Evolutionary conservation across 1,140 invertebrate genomes (phyloP), one percentile per base, ranked within the genome.

Genomic region (Gryllus bimaculatus): DNA sequence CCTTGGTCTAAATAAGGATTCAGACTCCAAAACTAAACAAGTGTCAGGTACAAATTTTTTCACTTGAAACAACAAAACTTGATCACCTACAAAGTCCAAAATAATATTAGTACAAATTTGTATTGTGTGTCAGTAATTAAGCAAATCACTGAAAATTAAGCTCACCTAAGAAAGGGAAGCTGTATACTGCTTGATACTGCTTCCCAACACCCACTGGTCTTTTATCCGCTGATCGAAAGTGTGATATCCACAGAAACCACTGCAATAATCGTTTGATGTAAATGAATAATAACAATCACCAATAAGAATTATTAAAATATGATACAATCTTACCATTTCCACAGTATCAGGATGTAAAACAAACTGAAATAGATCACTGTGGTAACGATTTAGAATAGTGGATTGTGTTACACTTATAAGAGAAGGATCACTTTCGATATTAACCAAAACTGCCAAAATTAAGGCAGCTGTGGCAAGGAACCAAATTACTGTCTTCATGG

Each of bases 211-310:
- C 75, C 20, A 76, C 26, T 15, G 47, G 47, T 47, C 47, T 76
- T 39, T 47, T 76, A 39, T 76, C 75, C 21, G 75, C 75, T 39
- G 75, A 76, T 10, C 75, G 75, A 76, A 76, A 76, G 39, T 47
- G 75, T 39, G 75, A 76, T 39, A 76, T 76, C 75, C 75, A 76
- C 7, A 39, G 75, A 76, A 76, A 76, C 75, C 75, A 76, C 75
- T 76, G 39, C 8, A 76, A 76, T 76, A 47, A 15, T 7, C 20
- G 47, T 39, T 26, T 1, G 15, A 21, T 10, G 8, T 76, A 15
- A 39, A 8, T 8, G 7, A 76, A 76, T 47, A 21, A 15, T 8
- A 76, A 6, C 39, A 10, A 21, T 15, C n/a, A 8, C n/a, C 20
- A 75, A 20, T 21, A 75, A 75, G 20, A 10, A 39, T 21, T 75